Conservation (phyloP, 1,140 invertebrate genomes). For the Ctenoplectra terminalis region DNA sequence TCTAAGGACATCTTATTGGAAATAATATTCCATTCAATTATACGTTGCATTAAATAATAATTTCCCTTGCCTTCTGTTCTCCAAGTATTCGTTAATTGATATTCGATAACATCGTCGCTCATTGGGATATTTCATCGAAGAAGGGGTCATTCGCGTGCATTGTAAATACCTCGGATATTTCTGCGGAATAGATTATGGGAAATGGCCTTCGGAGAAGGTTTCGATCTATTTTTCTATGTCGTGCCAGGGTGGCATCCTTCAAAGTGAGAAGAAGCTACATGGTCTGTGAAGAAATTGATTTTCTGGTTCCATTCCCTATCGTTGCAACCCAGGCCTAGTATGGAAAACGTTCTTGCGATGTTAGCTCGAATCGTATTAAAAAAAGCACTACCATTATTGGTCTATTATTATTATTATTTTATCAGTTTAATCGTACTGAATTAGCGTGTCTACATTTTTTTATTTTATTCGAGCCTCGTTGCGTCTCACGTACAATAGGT, state of each 20-base stretch:
- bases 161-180: neutral
- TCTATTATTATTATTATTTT: neutral
- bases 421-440: neutral
- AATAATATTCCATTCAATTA: neutral
- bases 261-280: slow-evolving; percentile 64
- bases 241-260: slow-evolving; percentile 34
- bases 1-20: neutral
- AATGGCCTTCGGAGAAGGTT: neutral
- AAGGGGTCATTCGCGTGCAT: neutral
- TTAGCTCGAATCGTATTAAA: slow-evolving; percentile 46
- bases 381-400: neutral
- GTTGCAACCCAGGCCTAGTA: slow-evolving; percentile 46
- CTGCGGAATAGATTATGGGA: neutral
- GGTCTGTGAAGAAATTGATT: slow-evolving; percentile 68
- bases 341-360: slow-evolving; percentile 51
- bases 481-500: neutral
- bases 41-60: neutral
- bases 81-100: neutral
- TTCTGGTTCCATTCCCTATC: slow-evolving; percentile 67
- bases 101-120: neutral
- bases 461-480: neutral
- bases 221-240: slow-evolving; percentile 35
- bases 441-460: neutral
- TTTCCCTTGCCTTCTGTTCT: neutral
- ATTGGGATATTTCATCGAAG: neutral